These are phyloP conservation scores for Plutella xylostella DNA, from an alignment of 2,888 invertebrate genomes.

Conservation along the genomic window DNA sequence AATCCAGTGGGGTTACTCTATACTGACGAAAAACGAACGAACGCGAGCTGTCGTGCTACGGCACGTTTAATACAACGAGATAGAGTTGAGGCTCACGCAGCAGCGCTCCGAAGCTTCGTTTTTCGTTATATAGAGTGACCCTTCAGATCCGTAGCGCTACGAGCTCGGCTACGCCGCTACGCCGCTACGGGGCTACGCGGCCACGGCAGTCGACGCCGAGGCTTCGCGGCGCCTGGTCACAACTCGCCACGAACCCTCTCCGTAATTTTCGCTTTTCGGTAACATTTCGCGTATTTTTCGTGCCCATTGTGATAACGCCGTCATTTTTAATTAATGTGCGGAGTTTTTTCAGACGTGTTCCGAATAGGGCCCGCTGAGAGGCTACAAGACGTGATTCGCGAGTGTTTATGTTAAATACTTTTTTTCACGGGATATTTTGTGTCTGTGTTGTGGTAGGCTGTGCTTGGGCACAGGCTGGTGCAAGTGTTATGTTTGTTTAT, in stretches of 20 bases:
- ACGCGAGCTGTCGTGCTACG: no score
- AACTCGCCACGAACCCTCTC: neutral
- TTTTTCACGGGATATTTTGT: neutral
- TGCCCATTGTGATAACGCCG: slow-evolving; percentile 13
- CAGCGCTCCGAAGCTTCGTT: neutral
- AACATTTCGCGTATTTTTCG: slow-evolving; percentile 17
- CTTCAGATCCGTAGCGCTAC: slow-evolving; percentile 25
- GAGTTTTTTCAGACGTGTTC: neutral
- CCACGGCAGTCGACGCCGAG: slow-evolving; percentile 50
- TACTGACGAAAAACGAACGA: no score
- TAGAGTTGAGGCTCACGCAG: no score
- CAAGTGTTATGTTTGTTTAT: no score
- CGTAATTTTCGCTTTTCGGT: slow-evolving; percentile 19
- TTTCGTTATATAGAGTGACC: neutral
- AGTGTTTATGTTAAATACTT: neutral
- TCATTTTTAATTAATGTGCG: neutral
- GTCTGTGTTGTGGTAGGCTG: neutral
- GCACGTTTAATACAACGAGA: no score
- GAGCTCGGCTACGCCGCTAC: slow-evolving; percentile 37
- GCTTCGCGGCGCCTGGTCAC: slow-evolving; percentile 42
- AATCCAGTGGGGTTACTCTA: no score
- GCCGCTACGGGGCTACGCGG: slow-evolving; percentile 58
- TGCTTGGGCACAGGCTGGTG: no score
- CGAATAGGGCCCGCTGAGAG: neutral
- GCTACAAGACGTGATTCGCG: neutral